Evolutionary conservation across 2,888 invertebrate genomes (phyloP).

Genomic region (Andrena camellia): DNA sequence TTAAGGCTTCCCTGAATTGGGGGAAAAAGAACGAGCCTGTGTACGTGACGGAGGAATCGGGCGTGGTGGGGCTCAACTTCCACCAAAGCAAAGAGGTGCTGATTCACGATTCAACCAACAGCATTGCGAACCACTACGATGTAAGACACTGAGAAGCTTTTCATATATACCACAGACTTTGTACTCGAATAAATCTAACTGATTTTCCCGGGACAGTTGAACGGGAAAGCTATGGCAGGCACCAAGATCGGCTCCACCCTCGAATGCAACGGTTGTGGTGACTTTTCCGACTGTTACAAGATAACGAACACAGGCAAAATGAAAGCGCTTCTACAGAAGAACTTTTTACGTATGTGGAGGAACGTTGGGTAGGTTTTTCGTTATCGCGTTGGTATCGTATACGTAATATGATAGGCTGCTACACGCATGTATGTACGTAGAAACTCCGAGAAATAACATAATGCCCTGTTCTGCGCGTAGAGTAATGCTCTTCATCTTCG

Average conservation of each 20-base stretch:
- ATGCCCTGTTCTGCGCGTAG: conserved; percentile 74
- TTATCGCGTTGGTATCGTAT: neutral
- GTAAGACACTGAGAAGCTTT: conserved; percentile 82
- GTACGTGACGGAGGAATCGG: conserved; percentile 94
- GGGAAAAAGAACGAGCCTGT: conserved; percentile 93
- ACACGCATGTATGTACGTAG: too few relatives aligned
- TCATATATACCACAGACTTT: neutral
- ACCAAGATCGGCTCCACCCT: conserved; percentile 85
- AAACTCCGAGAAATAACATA: too few relatives aligned
- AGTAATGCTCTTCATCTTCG: conserved; percentile 97
- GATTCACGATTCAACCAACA: conserved; percentile 91
- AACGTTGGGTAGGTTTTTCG: conserved; percentile 89
- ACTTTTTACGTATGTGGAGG: conserved; percentile 96
- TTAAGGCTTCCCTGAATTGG: conserved; percentile 91
- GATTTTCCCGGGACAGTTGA: conserved; percentile 72
- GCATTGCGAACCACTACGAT: conserved; percentile 87
- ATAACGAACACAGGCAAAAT: conserved; percentile 94
- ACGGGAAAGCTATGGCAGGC: conserved; percentile 81
- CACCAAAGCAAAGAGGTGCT: conserved; percentile 96
- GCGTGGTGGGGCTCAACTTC: conserved; percentile 95
- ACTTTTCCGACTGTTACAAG: conserved; percentile 87
- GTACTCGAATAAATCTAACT: neutral
- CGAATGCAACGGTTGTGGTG: conserved; percentile 88
- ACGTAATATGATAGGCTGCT: neutral
- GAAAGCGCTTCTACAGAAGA: conserved; percentile 93